Conservation (phyloP, 2,113 vertebrate genomes). For the Ellobius talpinus region DNA sequence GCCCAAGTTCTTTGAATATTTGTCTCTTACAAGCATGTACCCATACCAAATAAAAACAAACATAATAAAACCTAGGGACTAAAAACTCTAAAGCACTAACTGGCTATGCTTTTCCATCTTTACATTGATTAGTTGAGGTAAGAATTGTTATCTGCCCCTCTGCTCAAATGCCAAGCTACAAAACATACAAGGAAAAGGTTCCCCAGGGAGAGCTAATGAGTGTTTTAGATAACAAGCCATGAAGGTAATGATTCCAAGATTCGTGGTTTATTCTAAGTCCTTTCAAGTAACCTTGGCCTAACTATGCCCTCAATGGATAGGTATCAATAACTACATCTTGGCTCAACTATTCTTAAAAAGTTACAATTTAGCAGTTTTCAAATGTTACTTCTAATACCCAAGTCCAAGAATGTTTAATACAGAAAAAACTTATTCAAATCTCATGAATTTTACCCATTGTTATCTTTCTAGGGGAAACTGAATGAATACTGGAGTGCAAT, state of each 20-base stretch:
- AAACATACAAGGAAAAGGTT: background rate
- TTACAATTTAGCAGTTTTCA: background rate
- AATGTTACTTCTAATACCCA: background rate
- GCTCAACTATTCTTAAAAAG: background rate
- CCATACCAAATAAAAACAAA: background rate
- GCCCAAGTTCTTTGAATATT: background rate
- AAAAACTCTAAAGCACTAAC: background rate
- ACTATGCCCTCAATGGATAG: background rate
- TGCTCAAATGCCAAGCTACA: background rate
- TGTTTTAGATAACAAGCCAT: background rate
- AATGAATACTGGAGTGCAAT: background rate
- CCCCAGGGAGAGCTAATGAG: background rate
- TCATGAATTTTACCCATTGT: background rate
- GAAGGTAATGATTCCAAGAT: background rate
- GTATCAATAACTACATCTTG: background rate
- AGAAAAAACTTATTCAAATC: background rate
- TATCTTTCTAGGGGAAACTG: background rate
- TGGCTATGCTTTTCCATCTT: background rate
- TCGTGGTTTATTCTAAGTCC: background rate
- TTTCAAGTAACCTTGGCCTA: background rate
- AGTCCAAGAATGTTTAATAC: background rate
- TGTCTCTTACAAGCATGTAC: background rate
- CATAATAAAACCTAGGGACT: background rate
- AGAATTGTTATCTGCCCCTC: background rate
- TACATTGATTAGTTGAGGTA: background rate